Conservation (phyloP, 2,888 invertebrate genomes). For the Diadegma fenestrale region DNA sequence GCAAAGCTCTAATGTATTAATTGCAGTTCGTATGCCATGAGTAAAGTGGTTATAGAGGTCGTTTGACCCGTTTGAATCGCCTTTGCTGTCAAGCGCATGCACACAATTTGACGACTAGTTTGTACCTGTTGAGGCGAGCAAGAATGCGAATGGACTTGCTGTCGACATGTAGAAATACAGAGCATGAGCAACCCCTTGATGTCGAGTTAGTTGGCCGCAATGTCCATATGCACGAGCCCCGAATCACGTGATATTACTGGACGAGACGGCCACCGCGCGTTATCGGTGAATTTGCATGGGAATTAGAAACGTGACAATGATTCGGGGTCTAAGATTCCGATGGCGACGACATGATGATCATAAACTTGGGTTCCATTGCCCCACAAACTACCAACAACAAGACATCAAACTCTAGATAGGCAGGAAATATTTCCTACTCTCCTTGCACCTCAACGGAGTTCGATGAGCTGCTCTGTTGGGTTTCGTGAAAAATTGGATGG, state of each 20-base stretch:
- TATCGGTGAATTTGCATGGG: constrained; percentile 19
- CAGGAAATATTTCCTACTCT: neutral
- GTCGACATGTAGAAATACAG: constrained; percentile 56
- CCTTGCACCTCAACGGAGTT: neutral
- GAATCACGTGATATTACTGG: neutral
- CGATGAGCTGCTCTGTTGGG: neutral
- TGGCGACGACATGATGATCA: neutral
- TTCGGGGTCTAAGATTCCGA: constrained; percentile 5
- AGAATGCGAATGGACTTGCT: constrained; percentile 59
- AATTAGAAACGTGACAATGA: constrained; percentile 12
- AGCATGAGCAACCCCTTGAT: constrained; percentile 40
- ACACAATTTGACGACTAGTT: constrained; percentile 48
- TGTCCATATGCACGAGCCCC: neutral
- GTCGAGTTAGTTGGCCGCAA: constrained; percentile 35
- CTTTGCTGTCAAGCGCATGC: constrained; percentile 4
- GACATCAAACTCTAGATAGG: neutral
- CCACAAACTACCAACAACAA: neutral
- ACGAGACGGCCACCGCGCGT: neutral
- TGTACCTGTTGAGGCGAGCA: constrained; percentile 18
- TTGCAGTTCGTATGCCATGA: neutral
- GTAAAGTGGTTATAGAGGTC: neutral
- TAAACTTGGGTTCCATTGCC: neutral
- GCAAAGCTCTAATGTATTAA: constrained; percentile 7
- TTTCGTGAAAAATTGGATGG: neutral
- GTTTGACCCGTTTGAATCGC: neutral